Conservation (phyloP, 30 jellyfish, hydroid and myxozoan species). For the Turritopsis rubra region DNA sequence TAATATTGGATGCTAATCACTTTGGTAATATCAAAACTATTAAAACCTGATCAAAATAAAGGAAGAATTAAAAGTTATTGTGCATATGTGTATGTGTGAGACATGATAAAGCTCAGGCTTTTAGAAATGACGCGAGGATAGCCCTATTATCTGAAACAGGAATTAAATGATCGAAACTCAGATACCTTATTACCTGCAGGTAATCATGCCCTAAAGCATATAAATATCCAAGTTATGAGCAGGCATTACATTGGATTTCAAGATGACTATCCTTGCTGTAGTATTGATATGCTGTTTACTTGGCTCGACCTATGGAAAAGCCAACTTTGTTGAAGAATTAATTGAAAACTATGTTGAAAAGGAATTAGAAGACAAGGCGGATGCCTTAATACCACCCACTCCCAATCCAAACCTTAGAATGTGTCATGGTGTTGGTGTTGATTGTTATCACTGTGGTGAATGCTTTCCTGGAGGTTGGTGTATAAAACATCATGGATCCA, state of each 20-base stretch:
- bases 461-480: background rate
- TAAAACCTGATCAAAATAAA: too few species aligned
- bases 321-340: background rate
- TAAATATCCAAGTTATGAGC: background rate
- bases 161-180: background rate
- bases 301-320: background rate
- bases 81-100: too few species aligned
- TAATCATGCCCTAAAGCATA: background rate
- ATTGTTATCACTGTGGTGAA: background rate
- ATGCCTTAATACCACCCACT: background rate
- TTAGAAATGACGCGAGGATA: background rate
- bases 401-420: background rate
- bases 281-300: background rate
- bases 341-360: background rate
- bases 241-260: background rate
- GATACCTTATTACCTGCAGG: background rate
- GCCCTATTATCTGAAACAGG: background rate
- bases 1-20: too few species aligned
- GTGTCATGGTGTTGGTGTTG: background rate
- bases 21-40: too few species aligned
- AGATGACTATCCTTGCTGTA: background rate
- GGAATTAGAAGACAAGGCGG: background rate
- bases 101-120: too few species aligned
- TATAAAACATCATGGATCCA: background rate
- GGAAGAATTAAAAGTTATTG: too few species aligned